Evolutionary conservation across 1,140 invertebrate species (phyloP).

Genomic region (Nymphalis io): DNA sequence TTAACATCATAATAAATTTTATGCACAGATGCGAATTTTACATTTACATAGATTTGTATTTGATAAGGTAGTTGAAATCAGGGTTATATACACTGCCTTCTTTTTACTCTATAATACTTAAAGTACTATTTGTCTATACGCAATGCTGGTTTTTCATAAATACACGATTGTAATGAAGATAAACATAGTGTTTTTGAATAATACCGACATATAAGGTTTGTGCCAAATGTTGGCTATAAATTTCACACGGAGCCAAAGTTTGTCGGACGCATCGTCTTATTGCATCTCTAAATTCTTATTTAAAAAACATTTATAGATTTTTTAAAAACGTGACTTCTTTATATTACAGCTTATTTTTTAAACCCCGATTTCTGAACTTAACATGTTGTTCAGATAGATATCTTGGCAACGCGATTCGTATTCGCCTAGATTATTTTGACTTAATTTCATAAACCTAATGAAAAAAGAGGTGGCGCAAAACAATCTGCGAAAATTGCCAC

Average conservation of each 20-base stretch:
- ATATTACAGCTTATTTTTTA: background rate
- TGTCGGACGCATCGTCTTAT: constrained; percentile 1
- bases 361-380: background rate
- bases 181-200: constrained; percentile 26
- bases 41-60: no score
- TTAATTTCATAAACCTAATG: background rate
- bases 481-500: constrained; percentile 13
- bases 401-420: background rate
- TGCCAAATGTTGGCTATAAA: constrained; percentile 24
- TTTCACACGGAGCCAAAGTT: constrained; percentile 15
- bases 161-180: constrained; percentile 28
- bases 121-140: constrained; percentile 8
- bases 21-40: no score
- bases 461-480: background rate
- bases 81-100: no score
- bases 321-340: background rate
- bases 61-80: no score
- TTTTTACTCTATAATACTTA: no score
- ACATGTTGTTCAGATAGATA: background rate
- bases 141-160: constrained; percentile 22
- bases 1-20: no score
- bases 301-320: background rate
- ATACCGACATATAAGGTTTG: constrained; percentile 9
- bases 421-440: background rate
- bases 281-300: constrained; percentile 11